These are phyloP conservation scores for Schmidtea mediterranea DNA, from an alignment of 1,140 invertebrate species.

Conservation along the genomic window DNA sequence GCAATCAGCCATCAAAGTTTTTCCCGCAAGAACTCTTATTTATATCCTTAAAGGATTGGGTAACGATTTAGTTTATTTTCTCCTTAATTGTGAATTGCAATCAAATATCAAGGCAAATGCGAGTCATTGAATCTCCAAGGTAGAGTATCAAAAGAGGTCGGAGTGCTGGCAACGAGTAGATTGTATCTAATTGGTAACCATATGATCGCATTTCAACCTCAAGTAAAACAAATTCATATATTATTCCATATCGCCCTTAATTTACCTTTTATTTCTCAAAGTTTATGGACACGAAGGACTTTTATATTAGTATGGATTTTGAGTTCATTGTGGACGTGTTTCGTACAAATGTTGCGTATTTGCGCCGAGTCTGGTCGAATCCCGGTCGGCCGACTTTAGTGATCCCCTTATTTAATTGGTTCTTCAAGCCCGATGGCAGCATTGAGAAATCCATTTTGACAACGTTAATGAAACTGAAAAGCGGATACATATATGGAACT, in stretches of 20 bases:
- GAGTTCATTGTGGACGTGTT: constrained; percentile 21
- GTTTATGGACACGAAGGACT: constrained; percentile 30
- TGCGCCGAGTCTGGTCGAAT: constrained; percentile 29
- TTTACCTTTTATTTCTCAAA: no score
- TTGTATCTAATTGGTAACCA: constrained; percentile 75
- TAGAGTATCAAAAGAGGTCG: constrained; percentile 71
- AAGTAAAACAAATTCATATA: no score
- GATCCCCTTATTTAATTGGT: constrained; percentile 12
- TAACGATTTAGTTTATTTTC: no score
- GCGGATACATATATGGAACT: no score
- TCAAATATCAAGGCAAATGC: no score
- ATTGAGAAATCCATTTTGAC: no score
- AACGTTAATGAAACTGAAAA: no score
- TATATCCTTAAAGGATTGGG: constrained; percentile 78
- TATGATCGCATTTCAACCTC: constrained; percentile 89
- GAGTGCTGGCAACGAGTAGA: constrained; percentile 90
- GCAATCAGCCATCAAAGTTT: constrained; percentile 60
- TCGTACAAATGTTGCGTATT: constrained; percentile 17
- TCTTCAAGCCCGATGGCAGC: no score
- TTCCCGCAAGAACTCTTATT: constrained; percentile 68
- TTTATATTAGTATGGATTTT: constrained; percentile 21
- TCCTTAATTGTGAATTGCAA: no score
- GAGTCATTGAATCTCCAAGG: constrained; percentile 54
- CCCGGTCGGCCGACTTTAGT: constrained; percentile 20
- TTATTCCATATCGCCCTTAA: no score